phyloP scores from a whole-genome alignment of 2,888 invertebrate species.

The Melieria omissa region DNA sequence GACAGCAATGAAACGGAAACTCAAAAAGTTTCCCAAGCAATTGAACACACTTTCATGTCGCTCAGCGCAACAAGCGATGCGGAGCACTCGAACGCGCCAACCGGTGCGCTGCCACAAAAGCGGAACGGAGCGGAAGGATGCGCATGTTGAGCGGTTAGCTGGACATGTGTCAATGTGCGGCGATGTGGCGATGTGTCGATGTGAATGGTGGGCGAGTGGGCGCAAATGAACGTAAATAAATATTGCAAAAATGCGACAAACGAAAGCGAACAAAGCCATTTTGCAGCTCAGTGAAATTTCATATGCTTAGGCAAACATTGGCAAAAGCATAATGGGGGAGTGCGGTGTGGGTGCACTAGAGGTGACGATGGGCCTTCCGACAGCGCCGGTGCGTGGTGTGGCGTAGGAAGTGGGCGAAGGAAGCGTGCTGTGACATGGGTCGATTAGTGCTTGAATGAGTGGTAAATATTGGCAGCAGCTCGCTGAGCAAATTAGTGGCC shows the following conservation, averaged over 20 bases:
- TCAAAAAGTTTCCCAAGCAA: slow-evolving; percentile 49
- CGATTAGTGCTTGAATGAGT: too few species aligned
- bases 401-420: too few species aligned
- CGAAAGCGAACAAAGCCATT: slow-evolving; percentile 27
- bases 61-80: slow-evolving; percentile 10
- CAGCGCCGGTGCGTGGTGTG: too few species aligned
- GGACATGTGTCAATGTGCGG: slow-evolving; percentile 26
- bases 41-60: slow-evolving; percentile 43
- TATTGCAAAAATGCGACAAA: too few species aligned
- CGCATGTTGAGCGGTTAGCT: neutral
- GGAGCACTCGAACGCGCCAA: slow-evolving; percentile 15
- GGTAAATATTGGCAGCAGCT: too few species aligned
- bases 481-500: too few species aligned
- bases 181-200: slow-evolving; percentile 11
- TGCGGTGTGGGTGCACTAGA: too few species aligned
- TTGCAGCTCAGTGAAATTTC: slow-evolving; percentile 41
- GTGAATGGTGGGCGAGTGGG: too few species aligned
- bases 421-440: too few species aligned
- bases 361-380: too few species aligned
- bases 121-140: neutral
- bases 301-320: slow-evolving; percentile 15
- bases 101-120: neutral
- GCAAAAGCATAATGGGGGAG: too few species aligned
- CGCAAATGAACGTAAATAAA: too few species aligned
- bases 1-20: slow-evolving; percentile 53